Evolutionary conservation across 37 sponge, comb jelly and placozoan genomes (phyloP), one percentile per base, ranked within the genome.

Genomic region (Diacarnus erythraeanus): DNA sequence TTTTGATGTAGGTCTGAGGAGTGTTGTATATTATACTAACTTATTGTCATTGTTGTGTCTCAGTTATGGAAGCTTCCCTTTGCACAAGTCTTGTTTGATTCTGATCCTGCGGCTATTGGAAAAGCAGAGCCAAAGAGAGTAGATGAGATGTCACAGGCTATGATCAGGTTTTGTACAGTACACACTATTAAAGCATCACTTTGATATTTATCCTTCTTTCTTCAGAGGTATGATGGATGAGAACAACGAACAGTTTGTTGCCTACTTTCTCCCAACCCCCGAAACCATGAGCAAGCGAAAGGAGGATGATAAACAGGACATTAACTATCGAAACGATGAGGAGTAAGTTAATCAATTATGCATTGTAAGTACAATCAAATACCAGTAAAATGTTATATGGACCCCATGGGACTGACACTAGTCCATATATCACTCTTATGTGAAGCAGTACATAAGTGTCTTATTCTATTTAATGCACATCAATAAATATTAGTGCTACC

Each of bases 151-250:
- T 86, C 90, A 34, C 84, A 91, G 37, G 92, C 97, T 9, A 94
- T 94, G 92, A 94, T 97, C 27, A 89, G 97, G 95, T 90, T n/a
- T n/a, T n/a, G n/a, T n/a, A n/a, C n/a, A n/a, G n/a, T n/a, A n/a
- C n/a, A n/a, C n/a, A n/a, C n/a, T n/a, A n/a, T n/a, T n/a, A n/a
- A 47, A 47, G 51, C 12, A 15, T 47, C 12, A 15, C 6, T 6
- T 47, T 47, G 51, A 12, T 12, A 47, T 15, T 47, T 47, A 15
- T 47, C 51, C 51, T 47, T 47, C 6, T 33, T 29, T 54, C 25
- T 77, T 9, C 71, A 90, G 97, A 76, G 99, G 97, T 42, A 99
- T 99, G 99, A 92, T 93, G 80, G 99, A 96, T 74, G 99, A 96
- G 74, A 90, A 92, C 77, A 91, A 89, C 56, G 92, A 99, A 69